Conservation (phyloP, 2,797 vertebrate genomes). For the Lacerta agilis region DNA sequence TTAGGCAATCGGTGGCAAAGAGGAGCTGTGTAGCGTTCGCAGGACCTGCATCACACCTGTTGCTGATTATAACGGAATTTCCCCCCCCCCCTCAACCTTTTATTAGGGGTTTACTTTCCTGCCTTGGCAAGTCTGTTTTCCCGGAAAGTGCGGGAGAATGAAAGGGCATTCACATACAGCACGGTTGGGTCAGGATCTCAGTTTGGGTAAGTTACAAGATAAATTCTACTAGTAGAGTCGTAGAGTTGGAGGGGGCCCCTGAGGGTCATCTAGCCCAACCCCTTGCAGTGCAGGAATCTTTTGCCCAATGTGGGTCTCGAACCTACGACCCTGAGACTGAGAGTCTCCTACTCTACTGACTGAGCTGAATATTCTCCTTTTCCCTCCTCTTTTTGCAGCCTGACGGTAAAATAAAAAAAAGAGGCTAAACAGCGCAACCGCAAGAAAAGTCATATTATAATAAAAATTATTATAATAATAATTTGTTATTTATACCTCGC, state of each 20-base stretch:
- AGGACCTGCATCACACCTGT: neutral
- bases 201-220: constrained; percentile 86
- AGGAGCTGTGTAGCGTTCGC: neutral
- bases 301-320: too few species aligned
- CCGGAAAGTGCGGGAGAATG: constrained; percentile 89
- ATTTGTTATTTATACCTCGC: too few species aligned
- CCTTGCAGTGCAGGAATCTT: too few species aligned
- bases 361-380: neutral
- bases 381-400: neutral
- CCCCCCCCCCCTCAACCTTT: neutral
- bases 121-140: constrained; percentile 94
- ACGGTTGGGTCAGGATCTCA: constrained; percentile 93
- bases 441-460: too few species aligned
- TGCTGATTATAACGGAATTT: neutral
- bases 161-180: constrained; percentile 94
- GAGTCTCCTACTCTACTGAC: too few species aligned
- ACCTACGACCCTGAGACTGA: too few species aligned
- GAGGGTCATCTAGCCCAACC: too few species aligned
- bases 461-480: too few species aligned
- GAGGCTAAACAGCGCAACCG: too few species aligned
- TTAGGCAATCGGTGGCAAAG: neutral
- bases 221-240: neutral
- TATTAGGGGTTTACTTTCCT: constrained; percentile 90
- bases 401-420: too few species aligned
- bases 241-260: too few species aligned